phyloP scores from a whole-genome alignment of 2,797 vertebrate genomes.

The Mormyrus proboscirostris region DNA sequence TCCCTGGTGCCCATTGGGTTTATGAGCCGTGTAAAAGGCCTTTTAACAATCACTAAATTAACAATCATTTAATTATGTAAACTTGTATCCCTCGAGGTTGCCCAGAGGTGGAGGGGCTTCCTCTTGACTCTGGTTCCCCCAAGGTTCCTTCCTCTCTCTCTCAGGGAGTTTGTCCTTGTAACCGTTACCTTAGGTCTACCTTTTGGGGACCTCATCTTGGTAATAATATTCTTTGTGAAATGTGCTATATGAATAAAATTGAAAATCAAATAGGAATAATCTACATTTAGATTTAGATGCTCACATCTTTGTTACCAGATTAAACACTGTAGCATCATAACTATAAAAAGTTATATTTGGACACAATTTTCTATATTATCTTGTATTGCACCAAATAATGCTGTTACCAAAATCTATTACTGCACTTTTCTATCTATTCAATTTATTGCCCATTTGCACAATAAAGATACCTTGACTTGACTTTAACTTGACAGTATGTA shows the following conservation, averaged over 20 bases:
- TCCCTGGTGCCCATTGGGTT: not conserved
- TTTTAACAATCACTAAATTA: conserved; percentile 5
- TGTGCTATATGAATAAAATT: not conserved
- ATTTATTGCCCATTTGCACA: not conserved
- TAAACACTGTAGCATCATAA: not conserved
- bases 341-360: not conserved
- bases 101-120: not conserved
- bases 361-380: not conserved
- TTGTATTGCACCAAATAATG: not conserved
- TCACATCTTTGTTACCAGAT: not conserved
- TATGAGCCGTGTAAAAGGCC: not conserved
- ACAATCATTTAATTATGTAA: not conserved
- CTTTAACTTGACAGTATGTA: not conserved
- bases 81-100: not conserved
- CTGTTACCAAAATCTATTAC: not conserved
- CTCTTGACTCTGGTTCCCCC: not conserved
- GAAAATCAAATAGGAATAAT: not conserved
- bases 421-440: not conserved
- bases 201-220: not conserved
- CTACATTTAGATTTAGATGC: not conserved
- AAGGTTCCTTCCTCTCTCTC: not conserved
- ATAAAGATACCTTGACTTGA: not conserved
- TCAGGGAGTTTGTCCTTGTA: not conserved
- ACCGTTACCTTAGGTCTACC: not conserved
- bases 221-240: not conserved